Conservation (phyloP, 1,140 invertebrate species). For the Pogonognathellus flavescens region DNA sequence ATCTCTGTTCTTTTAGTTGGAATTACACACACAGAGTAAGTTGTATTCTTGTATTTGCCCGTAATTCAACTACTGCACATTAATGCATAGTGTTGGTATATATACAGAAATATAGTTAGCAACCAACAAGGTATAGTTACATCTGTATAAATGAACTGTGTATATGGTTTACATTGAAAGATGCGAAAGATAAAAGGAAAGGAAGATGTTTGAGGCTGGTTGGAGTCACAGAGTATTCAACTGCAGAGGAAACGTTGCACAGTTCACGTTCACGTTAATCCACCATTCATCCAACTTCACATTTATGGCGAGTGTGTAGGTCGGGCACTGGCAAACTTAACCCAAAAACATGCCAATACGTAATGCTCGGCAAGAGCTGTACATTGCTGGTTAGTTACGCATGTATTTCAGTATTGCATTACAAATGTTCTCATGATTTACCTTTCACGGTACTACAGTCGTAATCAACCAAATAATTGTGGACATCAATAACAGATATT, state of each 20-base stretch:
- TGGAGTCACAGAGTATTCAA: too few species aligned
- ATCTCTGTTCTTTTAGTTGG: not conserved
- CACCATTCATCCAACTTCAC: not conserved
- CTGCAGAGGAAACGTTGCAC: too few species aligned
- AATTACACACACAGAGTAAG: not conserved
- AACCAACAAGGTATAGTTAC: too few species aligned
- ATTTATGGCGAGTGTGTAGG: slow-evolving; percentile 46
- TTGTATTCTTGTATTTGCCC: too few species aligned
- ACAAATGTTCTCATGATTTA: slow-evolving; percentile 27
- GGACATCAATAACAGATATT: slow-evolving; percentile 28
- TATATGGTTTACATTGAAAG: too few species aligned
- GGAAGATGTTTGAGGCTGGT: too few species aligned
- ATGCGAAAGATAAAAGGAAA: too few species aligned
- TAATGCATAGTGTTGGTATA: not conserved
- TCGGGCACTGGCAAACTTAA: slow-evolving; percentile 17
- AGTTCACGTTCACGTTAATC: too few species aligned
- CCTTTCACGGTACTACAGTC: slow-evolving; percentile 37
- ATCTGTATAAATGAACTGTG: too few species aligned
- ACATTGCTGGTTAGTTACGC: not conserved
- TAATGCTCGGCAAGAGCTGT: not conserved
- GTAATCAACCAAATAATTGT: slow-evolving; percentile 40
- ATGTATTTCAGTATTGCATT: slow-evolving; percentile 14
- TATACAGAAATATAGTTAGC: too few species aligned
- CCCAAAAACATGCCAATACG: slow-evolving; percentile 35
- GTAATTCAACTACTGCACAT: not conserved